Conservation (phyloP, 2,888 invertebrate genomes). For the Chrysolina haemoptera region DNA sequence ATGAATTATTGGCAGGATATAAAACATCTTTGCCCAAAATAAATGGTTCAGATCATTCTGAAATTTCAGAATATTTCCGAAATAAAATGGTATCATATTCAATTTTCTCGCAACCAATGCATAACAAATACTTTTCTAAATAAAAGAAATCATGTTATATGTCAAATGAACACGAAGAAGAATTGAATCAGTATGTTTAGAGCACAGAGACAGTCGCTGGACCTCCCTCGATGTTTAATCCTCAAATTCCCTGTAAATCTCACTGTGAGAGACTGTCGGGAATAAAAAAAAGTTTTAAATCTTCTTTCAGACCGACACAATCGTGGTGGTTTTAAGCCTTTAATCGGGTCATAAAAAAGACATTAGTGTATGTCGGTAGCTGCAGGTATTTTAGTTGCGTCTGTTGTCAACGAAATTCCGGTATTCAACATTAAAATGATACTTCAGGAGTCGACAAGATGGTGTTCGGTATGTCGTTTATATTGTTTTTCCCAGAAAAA, state of each 20-base stretch:
- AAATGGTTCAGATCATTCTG: too few relatives aligned
- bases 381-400: constrained; percentile 43
- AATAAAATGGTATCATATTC: too few relatives aligned
- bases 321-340: constrained; percentile 34
- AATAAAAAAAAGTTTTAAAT: constrained; percentile 36
- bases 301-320: constrained; percentile 31
- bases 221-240: constrained; percentile 45
- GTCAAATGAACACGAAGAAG: too few relatives aligned
- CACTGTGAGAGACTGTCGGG: constrained; percentile 32
- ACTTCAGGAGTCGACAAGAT: constrained; percentile 1
- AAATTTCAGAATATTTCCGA: too few relatives aligned
- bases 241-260: constrained; percentile 44
- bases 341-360: constrained; percentile 50
- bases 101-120: too few relatives aligned
- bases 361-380: constrained; percentile 51
- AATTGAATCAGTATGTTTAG: too few relatives aligned
- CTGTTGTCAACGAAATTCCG: constrained; percentile 39
- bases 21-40: too few relatives aligned
- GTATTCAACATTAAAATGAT: constrained; percentile 30
- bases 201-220: constrained; percentile 17
- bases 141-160: too few relatives aligned
- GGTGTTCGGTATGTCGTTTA: constrained; percentile 13
- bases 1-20: too few relatives aligned
- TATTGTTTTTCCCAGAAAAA: constrained; percentile 1
- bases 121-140: too few relatives aligned